Evolutionary conservation across 1,140 invertebrate species (phyloP).

Genomic region (Zaprionus ornatus): DNA sequence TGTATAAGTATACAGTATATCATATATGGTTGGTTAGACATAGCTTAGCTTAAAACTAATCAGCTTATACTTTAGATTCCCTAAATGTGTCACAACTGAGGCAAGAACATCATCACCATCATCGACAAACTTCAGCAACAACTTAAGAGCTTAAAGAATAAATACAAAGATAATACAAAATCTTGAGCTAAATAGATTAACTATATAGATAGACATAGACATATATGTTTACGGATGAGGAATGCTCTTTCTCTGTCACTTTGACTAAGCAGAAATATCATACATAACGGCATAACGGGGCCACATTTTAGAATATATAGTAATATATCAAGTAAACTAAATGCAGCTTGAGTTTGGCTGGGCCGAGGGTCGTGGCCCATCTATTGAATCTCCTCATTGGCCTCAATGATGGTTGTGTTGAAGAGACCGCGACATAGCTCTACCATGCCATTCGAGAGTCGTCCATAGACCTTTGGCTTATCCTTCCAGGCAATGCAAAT

Average conservation of each 20-base stretch:
- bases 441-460: slow-evolving; percentile 67
- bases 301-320: slow-evolving; percentile 20
- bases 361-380: neutral
- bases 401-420: slow-evolving; percentile 78
- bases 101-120: slow-evolving; percentile 3
- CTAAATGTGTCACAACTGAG: slow-evolving; percentile 69
- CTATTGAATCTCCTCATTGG: slow-evolving; percentile 65
- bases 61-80: slow-evolving; percentile 51
- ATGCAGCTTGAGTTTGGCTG: slow-evolving; percentile 29
- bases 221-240: slow-evolving; percentile 40
- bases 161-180: slow-evolving; percentile 51
- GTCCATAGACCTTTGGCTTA: slow-evolving; percentile 85
- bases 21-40: slow-evolving; percentile 2
- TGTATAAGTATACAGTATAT: slow-evolving; percentile 12
- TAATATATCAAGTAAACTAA: slow-evolving; percentile 54
- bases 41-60: slow-evolving; percentile 28
- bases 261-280: slow-evolving; percentile 56
- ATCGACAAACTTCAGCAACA: slow-evolving; percentile 18
- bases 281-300: slow-evolving; percentile 35
- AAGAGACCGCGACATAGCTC: slow-evolving; percentile 78
- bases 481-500: slow-evolving; percentile 94
- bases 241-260: slow-evolving; percentile 47
- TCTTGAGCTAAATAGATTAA: slow-evolving; percentile 22
- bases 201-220: slow-evolving; percentile 34
- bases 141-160: slow-evolving; percentile 51